A percentile compares a stretch with the other conserved stretches of the same genome.
phyloP scores from a whole-genome alignment of 2,888 invertebrate species.

The Pheosia gnoma region DNA sequence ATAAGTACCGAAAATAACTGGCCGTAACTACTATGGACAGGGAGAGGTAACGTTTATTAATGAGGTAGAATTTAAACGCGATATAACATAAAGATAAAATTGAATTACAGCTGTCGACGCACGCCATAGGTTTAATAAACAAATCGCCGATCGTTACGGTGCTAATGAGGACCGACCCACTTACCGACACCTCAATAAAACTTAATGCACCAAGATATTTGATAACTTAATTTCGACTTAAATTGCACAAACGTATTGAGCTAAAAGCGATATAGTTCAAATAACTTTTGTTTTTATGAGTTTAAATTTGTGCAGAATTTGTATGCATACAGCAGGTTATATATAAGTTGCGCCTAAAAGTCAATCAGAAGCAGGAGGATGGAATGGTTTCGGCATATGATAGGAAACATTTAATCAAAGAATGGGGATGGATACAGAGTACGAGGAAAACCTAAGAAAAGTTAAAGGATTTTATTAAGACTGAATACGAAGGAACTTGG shows the following conservation, averaged over 20 bases:
- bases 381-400: too few relatives aligned
- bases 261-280: constrained; percentile 10
- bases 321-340: too few relatives aligned
- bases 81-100: constrained; percentile 5
- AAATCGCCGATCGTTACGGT: constrained; percentile 14
- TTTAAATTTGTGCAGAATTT: too few relatives aligned
- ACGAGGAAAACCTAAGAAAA: too few relatives aligned
- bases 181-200: constrained; percentile 35
- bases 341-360: too few relatives aligned
- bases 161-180: constrained; percentile 38
- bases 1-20: neutral
- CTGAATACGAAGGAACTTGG: too few relatives aligned
- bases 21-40: neutral
- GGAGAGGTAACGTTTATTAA: neutral
- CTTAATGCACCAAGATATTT: constrained; percentile 41
- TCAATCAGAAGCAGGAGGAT: too few relatives aligned
- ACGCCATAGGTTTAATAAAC: constrained; percentile 8
- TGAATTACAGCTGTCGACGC: constrained; percentile 4
- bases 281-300: neutral
- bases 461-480: too few relatives aligned
- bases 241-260: constrained; percentile 29
- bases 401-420: too few relatives aligned
- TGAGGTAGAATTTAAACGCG: neutral
- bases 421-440: too few relatives aligned
- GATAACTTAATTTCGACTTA: constrained; percentile 46